A percentile compares a stretch with the other conserved stretches of the same genome.
Evolutionary conservation across 2,888 invertebrate genomes (phyloP).

Genomic region (Linnaemya vulpina): DNA sequence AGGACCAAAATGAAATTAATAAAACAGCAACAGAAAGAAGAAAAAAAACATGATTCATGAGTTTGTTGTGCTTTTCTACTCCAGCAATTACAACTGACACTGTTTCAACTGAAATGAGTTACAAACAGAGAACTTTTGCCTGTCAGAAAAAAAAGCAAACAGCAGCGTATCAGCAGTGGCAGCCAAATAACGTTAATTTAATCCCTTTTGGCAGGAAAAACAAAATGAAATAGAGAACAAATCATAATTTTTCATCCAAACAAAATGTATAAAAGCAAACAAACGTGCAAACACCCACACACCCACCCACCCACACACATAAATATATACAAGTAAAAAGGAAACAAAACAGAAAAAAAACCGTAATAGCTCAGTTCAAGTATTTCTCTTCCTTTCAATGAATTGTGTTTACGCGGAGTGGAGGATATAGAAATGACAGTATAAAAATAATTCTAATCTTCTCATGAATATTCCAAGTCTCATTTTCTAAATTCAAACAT

Average conservation of each 20-base stretch:
- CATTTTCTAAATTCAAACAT: conserved; percentile 77
- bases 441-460: conserved; percentile 82
- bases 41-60: conserved; percentile 60
- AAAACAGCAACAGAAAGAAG: conserved; percentile 55
- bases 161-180: conserved; percentile 70
- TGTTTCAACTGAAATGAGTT: conserved; percentile 48
- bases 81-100: conserved; percentile 51
- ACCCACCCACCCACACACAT: not conserved
- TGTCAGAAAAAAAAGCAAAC: conserved; percentile 77
- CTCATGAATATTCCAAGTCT: conserved; percentile 82
- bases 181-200: conserved; percentile 76
- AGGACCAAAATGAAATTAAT: conserved; percentile 55
- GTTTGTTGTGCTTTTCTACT: conserved; percentile 56
- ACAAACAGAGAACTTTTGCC: conserved; percentile 62
- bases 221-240: conserved; percentile 34
- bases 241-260: conserved; percentile 55
- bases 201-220: conserved; percentile 79
- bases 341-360: not conserved
- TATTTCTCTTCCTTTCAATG: not conserved
- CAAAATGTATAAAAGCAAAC: not conserved
- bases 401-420: not conserved
- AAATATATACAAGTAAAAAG: not conserved
- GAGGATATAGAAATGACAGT: conserved; percentile 77
- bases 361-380: conserved; percentile 2
- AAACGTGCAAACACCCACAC: not conserved